A percentile compares a stretch with the other conserved stretches of the same genome.
Conservation (phyloP, 2,113 vertebrate species). For the Mus musculus region DNA sequence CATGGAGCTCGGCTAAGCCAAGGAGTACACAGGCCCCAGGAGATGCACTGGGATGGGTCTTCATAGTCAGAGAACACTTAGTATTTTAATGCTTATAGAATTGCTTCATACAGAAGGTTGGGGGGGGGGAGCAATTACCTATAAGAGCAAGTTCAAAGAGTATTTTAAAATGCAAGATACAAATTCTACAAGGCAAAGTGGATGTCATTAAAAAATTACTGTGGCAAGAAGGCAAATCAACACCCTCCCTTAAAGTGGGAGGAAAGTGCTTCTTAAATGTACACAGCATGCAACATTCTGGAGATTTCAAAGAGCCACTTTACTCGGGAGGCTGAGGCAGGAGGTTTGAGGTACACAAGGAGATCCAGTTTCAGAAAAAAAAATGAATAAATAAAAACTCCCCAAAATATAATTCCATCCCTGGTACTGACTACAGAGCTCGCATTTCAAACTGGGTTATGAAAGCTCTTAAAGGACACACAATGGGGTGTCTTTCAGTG, state of each 20-base stretch:
- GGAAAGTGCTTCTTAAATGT: not conserved
- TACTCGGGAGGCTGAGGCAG: not conserved
- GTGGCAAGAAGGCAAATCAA: not conserved
- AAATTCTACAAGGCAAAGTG: constrained; percentile 31
- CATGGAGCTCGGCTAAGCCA: not conserved
- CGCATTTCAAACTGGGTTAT: not conserved
- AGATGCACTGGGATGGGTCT: not conserved
- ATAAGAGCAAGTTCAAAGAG: constrained; percentile 49
- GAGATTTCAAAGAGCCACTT: not conserved
- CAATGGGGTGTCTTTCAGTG: not conserved
- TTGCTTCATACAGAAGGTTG: not conserved
- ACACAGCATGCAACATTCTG: not conserved
- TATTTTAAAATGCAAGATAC: constrained; percentile 47
- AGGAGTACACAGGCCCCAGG: not conserved
- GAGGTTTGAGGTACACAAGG: not conserved
- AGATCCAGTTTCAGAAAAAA: not conserved
- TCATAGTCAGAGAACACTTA: not conserved
- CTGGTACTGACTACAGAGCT: not conserved
- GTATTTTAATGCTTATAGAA: not conserved
- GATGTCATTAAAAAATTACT: not conserved
- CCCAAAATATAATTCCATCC: not conserved
- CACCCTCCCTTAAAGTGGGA: not conserved
- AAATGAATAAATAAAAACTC: not conserved
- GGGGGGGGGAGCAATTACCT: not conserved
- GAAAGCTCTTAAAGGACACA: not conserved